Percentiles rank a stretch among this genome's conserved stretches.
These are phyloP conservation scores for Cyprinodon tularosa DNA, from an alignment of 2,113 vertebrate genomes.

Conservation along the genomic window DNA sequence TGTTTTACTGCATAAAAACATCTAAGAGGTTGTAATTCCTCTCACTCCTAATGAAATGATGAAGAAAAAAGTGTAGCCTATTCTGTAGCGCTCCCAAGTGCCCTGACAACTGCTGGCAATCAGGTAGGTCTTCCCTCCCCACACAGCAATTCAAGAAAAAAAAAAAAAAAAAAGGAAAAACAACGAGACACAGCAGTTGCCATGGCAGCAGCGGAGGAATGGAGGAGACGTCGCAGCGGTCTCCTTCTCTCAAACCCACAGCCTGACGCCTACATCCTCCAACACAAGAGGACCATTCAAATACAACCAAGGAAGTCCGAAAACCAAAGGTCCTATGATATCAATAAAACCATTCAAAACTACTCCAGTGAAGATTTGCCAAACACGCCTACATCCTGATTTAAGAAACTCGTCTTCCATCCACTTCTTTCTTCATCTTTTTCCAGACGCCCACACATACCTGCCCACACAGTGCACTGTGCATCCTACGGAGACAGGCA, in stretches of 20 bases:
- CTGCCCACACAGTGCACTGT: conserved; percentile 50
- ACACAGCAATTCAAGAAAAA: conserved; percentile 39
- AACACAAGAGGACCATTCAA: conserved; percentile 47
- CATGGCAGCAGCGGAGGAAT: conserved; percentile 70
- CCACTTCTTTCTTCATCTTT: conserved; percentile 43
- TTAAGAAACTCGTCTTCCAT: conserved; percentile 46
- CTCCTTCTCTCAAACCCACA: conserved; percentile 44
- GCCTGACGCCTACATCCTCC: conserved; percentile 48
- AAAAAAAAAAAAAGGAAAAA: neutral
- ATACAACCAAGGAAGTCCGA: conserved; percentile 29
- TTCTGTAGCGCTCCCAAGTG: conserved; percentile 16
- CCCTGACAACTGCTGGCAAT: conserved; percentile 32
- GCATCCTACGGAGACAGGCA: conserved; percentile 20
- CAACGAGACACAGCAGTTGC: conserved; percentile 66
- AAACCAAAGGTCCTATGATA: conserved; percentile 34
- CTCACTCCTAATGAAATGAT: conserved; percentile 33
- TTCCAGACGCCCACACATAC: conserved; percentile 50
- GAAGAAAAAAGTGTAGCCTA: conserved; percentile 22
- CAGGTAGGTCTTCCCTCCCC: conserved; percentile 61
- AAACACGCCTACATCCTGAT: conserved; percentile 49
- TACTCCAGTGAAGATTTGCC: conserved; percentile 48
- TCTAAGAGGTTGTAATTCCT: conserved; percentile 7
- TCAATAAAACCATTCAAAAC: conserved; percentile 38
- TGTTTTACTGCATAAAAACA: conserved; percentile 34
- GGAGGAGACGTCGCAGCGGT: conserved; percentile 47